Percentiles rank a stretch among this genome's conserved stretches.
phyloP scores from a whole-genome alignment of 1,140 invertebrate species.

The Leptinotarsa lineolata region DNA sequence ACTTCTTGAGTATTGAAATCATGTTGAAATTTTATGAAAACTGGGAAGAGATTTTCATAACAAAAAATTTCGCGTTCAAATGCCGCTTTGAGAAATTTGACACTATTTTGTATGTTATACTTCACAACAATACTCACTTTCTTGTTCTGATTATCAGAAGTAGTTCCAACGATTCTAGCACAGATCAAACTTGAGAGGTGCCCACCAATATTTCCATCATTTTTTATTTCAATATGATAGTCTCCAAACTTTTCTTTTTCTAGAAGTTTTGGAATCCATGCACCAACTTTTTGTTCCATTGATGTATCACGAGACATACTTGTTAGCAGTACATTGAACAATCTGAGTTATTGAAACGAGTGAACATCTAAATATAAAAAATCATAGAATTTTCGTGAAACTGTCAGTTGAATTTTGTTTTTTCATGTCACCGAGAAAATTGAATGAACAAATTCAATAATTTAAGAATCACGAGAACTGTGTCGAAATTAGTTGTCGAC shows the following conservation, averaged over 20 bases:
- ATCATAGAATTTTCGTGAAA: no score
- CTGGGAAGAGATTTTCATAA: conserved; percentile 42
- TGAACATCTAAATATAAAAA: no score
- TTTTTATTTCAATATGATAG: background rate
- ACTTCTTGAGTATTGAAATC: conserved; percentile 31
- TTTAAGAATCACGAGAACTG: no score
- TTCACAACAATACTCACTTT: conserved; percentile 33
- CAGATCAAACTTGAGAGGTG: conserved; percentile 38
- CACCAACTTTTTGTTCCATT: background rate
- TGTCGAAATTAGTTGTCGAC: no score
- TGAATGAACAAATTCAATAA: no score
- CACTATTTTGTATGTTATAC: conserved; percentile 24
- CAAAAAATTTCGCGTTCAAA: conserved; percentile 46
- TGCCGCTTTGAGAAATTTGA: conserved; percentile 13
- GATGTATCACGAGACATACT: background rate
- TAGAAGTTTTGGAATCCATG: background rate
- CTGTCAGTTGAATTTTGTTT: no score
- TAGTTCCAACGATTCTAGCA: conserved; percentile 10
- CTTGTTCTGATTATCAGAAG: conserved; percentile 18
- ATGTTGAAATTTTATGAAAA: conserved; percentile 39
- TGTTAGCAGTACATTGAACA: no score
- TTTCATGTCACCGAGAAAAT: no score
- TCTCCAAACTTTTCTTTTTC: background rate
- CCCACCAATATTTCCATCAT: conserved; percentile 37
- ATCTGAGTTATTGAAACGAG: no score